Base-by-base conservation (phyloP, 2,797 vertebrate genomes). In the Rhynchotus rufescens region DNA sequence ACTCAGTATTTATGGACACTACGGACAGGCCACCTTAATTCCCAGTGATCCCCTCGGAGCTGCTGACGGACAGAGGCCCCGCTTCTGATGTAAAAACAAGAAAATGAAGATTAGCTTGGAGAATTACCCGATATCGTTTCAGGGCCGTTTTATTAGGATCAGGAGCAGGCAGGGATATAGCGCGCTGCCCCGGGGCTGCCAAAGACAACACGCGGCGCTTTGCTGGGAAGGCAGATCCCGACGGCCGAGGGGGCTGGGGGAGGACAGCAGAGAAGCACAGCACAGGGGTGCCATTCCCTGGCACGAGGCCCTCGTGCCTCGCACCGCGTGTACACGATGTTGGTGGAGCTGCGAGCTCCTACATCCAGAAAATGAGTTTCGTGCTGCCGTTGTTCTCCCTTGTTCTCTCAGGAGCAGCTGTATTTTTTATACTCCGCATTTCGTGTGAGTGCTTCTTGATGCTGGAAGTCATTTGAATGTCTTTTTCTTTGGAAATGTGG, bases 291-390 rank as follows among this genome's bases (percentile, higher is more conserved):
- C 88, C 8, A 0, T 47, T 60, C 59, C 78, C 62, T 54, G 30
- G 32, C n/a, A 38, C 15, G 34, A 36, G 60, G 30, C 36, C 36
- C 36, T 36, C 36, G 61, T 56, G 17, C 67, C 84, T 76, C 77
- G 4, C 25, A 52, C 74, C 67, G 38, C 80, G 20, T 42, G 80
- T 49, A 78, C 92, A 78, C 65, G 71, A 68, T 91, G 87, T 89
- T 94, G 86, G 84, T 32, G 71, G 90, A 95, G 73, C 93, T 91
- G 92, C 88, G 84, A 95, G 92, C 75, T 65, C 88, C 92, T 90
- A 93, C 69, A 85, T 83, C 68, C 71, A n/a, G 71, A 86, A 91
- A 86, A 90, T 74, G 89, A 87, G 84, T 81, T 38, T 72, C 62
- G 77, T 20, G 38, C 68, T 72, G 30, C 10, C 28, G 32, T 42